A percentile compares a stretch with the other conserved stretches of the same genome.
Evolutionary conservation across 1,140 invertebrate genomes (phyloP).

Genomic region (Drosophila insularis): DNA sequence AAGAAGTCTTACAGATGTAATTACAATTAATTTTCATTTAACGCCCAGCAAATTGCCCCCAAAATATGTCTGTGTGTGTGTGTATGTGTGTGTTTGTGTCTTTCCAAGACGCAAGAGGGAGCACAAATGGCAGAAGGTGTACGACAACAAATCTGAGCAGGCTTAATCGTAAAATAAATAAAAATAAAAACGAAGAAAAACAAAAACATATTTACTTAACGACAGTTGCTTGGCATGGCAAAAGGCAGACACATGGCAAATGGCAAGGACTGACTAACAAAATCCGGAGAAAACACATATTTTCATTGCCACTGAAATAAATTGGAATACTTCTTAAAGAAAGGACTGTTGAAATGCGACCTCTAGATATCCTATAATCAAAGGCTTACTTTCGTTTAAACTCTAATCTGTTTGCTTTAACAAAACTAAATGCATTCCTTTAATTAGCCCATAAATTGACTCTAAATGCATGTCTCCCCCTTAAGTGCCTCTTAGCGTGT

Average conservation of each 20-base stretch:
- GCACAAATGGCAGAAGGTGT: not conserved
- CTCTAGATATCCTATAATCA: no score
- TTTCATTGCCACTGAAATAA: no score
- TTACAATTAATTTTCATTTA: conserved; percentile 65
- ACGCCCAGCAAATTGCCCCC: conserved; percentile 5
- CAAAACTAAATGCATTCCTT: no score
- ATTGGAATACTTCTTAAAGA: no score
- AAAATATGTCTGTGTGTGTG: conserved; percentile 17
- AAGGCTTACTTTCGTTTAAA: no score
- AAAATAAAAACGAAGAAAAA: conserved; percentile 32
- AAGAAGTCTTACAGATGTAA: conserved; percentile 37
- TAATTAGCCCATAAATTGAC: not conserved
- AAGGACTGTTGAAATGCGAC: no score
- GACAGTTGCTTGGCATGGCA: conserved; percentile 19
- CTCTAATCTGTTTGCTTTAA: no score
- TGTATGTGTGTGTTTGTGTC: no score
- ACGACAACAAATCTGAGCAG: conserved; percentile 40
- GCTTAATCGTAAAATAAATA: conserved; percentile 56
- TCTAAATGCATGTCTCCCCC: not conserved
- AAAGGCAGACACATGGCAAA: not conserved
- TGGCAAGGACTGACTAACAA: no score
- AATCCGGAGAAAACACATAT: no score
- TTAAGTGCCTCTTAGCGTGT: not conserved
- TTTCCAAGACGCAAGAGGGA: not conserved
- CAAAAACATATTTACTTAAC: conserved; percentile 38